These are phyloP conservation scores for Littorina saxatilis DNA, from an alignment of 1,140 invertebrate genomes.

Conservation along the genomic window DNA sequence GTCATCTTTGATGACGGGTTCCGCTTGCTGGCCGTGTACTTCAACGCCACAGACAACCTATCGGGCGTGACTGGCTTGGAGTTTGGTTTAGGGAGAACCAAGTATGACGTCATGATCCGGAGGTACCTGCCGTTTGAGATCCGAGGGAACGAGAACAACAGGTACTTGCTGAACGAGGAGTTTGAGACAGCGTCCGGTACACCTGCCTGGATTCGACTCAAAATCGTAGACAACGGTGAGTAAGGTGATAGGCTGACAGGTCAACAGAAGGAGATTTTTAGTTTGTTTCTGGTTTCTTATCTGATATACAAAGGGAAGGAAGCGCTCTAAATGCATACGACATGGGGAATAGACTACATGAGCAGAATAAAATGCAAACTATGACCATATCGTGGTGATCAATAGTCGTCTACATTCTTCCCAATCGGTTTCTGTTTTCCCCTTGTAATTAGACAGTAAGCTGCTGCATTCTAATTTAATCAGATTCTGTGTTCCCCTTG, in stretches of 20 bases:
- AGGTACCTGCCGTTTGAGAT: constrained; percentile 50
- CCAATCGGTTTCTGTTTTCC: too few relatives aligned
- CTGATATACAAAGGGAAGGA: too few relatives aligned
- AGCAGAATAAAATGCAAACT: not conserved
- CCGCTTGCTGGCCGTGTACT: constrained; percentile 56
- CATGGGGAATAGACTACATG: too few relatives aligned
- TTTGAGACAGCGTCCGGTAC: constrained; percentile 52
- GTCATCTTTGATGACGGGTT: constrained; percentile 64
- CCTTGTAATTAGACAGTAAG: too few relatives aligned
- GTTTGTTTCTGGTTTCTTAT: not conserved
- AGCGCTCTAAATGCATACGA: too few relatives aligned
- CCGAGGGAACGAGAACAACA: constrained; percentile 41
- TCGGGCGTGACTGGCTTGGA: constrained; percentile 56
- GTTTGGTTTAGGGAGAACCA: constrained; percentile 62
- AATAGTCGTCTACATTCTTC: not conserved
- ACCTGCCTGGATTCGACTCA: constrained; percentile 56
- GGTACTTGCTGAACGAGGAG: constrained; percentile 54
- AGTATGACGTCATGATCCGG: constrained; percentile 59
- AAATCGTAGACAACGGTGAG: constrained; percentile 58
- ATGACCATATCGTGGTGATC: not conserved
- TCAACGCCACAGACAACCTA: constrained; percentile 48
- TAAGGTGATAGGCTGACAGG: too few relatives aligned
- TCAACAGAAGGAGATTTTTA: not conserved
- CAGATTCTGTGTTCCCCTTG: not conserved
- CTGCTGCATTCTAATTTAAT: too few relatives aligned